A percentile compares a stretch with the other conserved stretches of the same genome.
These are phyloP conservation scores for Liposcelis brunnea DNA, from an alignment of 2,888 invertebrate genomes.

Conservation along the genomic window DNA sequence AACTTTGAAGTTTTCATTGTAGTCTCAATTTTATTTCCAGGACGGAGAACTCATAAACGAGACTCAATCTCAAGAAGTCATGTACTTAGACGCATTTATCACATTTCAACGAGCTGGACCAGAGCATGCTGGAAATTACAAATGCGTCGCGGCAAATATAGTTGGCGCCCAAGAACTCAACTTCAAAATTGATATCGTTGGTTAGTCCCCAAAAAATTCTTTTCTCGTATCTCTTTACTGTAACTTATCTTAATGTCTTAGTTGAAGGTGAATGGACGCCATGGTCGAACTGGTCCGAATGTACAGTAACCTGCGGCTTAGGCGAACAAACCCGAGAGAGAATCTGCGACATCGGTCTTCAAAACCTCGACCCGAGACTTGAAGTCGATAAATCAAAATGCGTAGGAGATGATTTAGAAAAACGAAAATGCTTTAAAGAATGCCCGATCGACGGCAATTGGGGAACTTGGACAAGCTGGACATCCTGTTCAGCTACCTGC, in stretches of 20 bases:
- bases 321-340: constrained; percentile 28
- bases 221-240: no score
- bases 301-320: constrained; percentile 31
- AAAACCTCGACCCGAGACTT: constrained; percentile 18
- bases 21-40: no score
- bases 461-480: constrained; percentile 30
- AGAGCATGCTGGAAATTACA: constrained; percentile 37
- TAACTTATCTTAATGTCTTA: no score
- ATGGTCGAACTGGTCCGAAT: constrained; percentile 31
- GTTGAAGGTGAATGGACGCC: constrained; percentile 34
- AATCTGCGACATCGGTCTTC: constrained; percentile 27
- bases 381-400: constrained; percentile 13
- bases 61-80: constrained; percentile 12
- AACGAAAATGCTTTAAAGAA: constrained; percentile 30
- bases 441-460: constrained; percentile 28
- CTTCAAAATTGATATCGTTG: constrained; percentile 17
- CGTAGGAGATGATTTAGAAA: constrained; percentile 24
- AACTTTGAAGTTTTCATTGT: no score
- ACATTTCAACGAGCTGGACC: constrained; percentile 29
- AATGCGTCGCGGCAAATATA: constrained; percentile 37
- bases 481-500: constrained; percentile 28
- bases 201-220: constrained; percentile 11
- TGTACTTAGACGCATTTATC: not conserved
- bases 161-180: constrained; percentile 26
- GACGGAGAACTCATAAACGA: constrained; percentile 11